Evolutionary conservation across 2,113 vertebrate genomes (phyloP), one percentile per base, ranked within the genome.

Genomic region (Cynocephalus volans): DNA sequence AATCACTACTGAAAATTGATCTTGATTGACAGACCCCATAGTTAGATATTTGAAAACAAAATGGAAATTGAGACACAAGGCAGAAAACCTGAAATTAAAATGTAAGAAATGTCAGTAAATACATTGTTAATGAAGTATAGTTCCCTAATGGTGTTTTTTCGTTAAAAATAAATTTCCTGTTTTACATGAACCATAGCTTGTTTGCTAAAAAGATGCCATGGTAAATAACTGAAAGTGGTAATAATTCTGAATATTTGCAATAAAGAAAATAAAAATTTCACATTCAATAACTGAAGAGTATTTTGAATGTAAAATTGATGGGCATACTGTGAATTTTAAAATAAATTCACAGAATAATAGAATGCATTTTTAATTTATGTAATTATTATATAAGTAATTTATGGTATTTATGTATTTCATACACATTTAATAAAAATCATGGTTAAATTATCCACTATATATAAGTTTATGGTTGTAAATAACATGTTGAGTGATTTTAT

Each of bases 51-150:
- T 77, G 50, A 62, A 88, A 92, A 75, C 14, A 52, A 76, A 92
- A 83, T 87, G 54, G 52, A 89, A 96, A 93, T 70, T 77, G 62
- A 93, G 62, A 84, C 17, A 48, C 8, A 41, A 41, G 36, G 65
- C 54, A 80, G 52, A 88, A 36, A 89, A 90, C 13, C 56, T 90
- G 31, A 56, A 92, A 89, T 77, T 79, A 92, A 75, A 93, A 94
- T 58, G 12, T 75, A 64, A 36, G 13, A 65, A 69, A 24, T 64
- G 18, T 75, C 56, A 76, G 50, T 58, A 75, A 45, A 54, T 75
- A 72, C 19, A 64, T 19, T 91, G 36, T 52, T 90, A 95, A 87
- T 70, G 5, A 96, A 62, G 24, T 28, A 73, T 45, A 58, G 21
- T 65, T 79, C 26, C 9, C 18, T 65, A 56, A 52, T 52, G 13